Evolutionary conservation across 2,113 vertebrate genomes (phyloP).

Genomic region (Cyprinodon brontotheroides): DNA sequence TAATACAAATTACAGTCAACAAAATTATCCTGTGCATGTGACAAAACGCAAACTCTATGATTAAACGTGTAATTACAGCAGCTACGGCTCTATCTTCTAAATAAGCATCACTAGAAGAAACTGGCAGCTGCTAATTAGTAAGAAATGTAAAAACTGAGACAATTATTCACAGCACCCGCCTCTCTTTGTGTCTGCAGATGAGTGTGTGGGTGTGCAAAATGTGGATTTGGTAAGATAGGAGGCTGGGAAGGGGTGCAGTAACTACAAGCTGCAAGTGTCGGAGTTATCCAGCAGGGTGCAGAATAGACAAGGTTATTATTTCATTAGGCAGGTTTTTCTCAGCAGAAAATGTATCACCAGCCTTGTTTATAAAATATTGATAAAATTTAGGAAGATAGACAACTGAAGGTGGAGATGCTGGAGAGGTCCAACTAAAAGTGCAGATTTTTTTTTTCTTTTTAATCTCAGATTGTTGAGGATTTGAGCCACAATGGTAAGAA

Average conservation of each 20-base stretch:
- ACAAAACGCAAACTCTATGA: constrained; percentile 27
- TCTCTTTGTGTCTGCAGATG: constrained; percentile 56
- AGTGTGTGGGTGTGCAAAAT: constrained; percentile 34
- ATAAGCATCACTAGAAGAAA: constrained; percentile 24
- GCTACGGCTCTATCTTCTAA: constrained; percentile 36
- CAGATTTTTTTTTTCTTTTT: background rate
- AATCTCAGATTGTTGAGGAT: background rate
- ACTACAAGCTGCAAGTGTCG: background rate
- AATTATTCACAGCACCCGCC: constrained; percentile 60
- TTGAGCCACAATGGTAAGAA: constrained; percentile 12
- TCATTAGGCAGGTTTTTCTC: rapidly evolving
- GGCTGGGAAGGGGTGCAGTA: background rate
- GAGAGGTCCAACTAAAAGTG: background rate
- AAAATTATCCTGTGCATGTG: background rate
- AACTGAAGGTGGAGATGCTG: background rate
- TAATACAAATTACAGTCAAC: background rate
- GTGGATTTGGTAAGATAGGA: constrained; percentile 4
- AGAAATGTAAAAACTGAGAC: constrained; percentile 39
- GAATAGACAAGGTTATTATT: constrained; percentile 28
- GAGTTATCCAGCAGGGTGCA: constrained; percentile 53
- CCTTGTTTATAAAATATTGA: background rate
- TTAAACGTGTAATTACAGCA: constrained; percentile 53
- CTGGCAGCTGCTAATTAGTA: constrained; percentile 58
- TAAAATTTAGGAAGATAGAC: background rate
- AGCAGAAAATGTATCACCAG: background rate